A percentile compares a stretch with the other conserved stretches of the same genome.
phyloP scores from a whole-genome alignment of 1,140 invertebrate species.

The Drosophila sulfurigaster region DNA sequence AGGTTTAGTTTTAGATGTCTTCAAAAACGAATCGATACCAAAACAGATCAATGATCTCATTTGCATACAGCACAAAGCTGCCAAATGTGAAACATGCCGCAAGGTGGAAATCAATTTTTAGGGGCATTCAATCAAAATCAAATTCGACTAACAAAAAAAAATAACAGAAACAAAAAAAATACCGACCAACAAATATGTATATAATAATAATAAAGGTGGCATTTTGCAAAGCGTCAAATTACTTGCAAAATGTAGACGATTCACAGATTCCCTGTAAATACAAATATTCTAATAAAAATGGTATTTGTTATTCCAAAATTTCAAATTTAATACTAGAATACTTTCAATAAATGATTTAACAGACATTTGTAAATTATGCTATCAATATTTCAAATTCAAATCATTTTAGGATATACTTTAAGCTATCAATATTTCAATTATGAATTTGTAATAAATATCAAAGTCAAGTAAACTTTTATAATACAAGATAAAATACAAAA shows the following conservation, averaged over 20 bases:
- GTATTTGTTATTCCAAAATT: no score
- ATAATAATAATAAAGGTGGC: slow-evolving; percentile 30
- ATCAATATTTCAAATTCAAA: no score
- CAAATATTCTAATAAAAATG: background rate
- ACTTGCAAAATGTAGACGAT: background rate
- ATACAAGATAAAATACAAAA: no score
- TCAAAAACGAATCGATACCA: slow-evolving; percentile 81
- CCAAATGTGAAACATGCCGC: slow-evolving; percentile 74
- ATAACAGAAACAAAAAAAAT: slow-evolving; percentile 21
- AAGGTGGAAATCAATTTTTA: slow-evolving; percentile 72
- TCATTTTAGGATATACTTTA: no score
- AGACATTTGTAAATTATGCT: no score
- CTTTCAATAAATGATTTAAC: no score
- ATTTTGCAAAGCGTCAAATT: slow-evolving; percentile 45
- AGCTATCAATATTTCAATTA: no score
- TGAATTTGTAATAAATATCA: no score
- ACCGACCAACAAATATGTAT: slow-evolving; percentile 27
- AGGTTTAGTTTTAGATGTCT: slow-evolving; percentile 47
- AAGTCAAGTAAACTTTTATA: no score
- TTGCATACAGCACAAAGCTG: slow-evolving; percentile 72
- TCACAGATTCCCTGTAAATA: slow-evolving; percentile 47
- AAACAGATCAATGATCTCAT: slow-evolving; percentile 83
- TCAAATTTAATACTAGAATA: no score
- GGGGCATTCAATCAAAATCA: slow-evolving; percentile 50
- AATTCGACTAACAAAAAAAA: slow-evolving; percentile 53